Conservation (phyloP, 2,888 invertebrate species). For the Gymnosoma rotundatum region DNA sequence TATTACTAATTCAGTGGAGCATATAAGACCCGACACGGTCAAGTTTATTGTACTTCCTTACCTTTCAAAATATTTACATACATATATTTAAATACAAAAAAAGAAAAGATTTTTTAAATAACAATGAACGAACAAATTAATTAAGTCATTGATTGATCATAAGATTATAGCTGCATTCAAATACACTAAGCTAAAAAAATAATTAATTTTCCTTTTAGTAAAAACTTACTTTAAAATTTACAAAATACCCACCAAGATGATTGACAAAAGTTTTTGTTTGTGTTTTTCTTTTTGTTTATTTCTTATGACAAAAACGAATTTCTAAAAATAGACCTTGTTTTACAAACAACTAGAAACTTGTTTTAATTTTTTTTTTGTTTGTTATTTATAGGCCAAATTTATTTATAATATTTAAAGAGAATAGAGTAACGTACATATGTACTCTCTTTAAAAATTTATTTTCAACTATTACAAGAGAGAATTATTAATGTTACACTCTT, state of each 20-base stretch:
- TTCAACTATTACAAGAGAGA: background rate
- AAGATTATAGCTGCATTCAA: no score
- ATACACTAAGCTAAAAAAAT: no score
- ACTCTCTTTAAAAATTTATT: background rate
- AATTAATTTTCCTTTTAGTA: no score
- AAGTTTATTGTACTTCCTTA: no score
- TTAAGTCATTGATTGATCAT: no score
- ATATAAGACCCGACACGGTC: no score
- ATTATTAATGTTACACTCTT: conserved; percentile 13
- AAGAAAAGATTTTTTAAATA: no score
- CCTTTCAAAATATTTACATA: no score
- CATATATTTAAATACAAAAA: no score
- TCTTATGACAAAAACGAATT: background rate
- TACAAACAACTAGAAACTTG: conserved; percentile 23
- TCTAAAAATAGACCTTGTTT: conserved; percentile 12
- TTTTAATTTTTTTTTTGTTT: background rate
- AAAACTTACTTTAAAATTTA: no score
- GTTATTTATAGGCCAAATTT: conserved; percentile 20
- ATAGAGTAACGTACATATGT: background rate
- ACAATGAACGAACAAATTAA: no score
- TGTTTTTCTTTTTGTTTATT: background rate
- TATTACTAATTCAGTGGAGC: no score
- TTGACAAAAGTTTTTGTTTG: background rate
- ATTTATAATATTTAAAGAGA: conserved; percentile 26
- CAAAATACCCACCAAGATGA: background rate